Evolutionary conservation across 30 jellyfish, hydroid and myxozoan genomes (phyloP).

Genomic region (Morbakka virulenta): DNA sequence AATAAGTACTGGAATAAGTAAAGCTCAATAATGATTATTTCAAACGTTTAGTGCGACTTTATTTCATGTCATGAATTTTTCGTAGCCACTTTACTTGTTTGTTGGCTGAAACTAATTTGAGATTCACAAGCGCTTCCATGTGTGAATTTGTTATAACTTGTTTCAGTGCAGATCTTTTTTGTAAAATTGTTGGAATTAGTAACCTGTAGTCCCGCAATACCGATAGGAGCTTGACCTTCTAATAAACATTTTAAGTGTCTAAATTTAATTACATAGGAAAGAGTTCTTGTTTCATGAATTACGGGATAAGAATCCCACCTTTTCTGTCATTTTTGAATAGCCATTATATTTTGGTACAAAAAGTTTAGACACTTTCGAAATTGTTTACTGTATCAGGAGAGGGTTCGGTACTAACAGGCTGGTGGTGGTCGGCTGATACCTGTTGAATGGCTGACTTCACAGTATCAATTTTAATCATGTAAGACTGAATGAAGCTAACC

Average conservation of each 20-base stretch:
- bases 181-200: conserved; percentile 4
- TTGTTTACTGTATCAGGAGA: no score
- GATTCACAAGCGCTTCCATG: conserved; percentile 21
- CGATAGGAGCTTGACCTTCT: conserved; percentile 37
- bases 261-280: conserved; percentile 12
- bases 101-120: neutral
- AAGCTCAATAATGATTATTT: conserved; percentile 19
- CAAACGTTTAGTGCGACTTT: conserved; percentile 1
- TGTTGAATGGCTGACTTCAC: no score
- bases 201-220: conserved; percentile 4
- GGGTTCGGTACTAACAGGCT: no score
- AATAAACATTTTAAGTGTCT: conserved; percentile 12
- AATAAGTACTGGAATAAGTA: conserved; percentile 16
- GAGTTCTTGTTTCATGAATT: no score
- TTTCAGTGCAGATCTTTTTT: conserved; percentile 16
- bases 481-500: no score
- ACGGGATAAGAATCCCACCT: conserved; percentile 32
- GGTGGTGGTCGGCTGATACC: no score
- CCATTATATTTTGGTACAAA: conserved; percentile 23
- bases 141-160: conserved; percentile 6
- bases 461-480: no score
- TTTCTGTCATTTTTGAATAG: conserved; percentile 39
- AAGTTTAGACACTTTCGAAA: conserved; percentile 16
- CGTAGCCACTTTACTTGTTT: neutral
- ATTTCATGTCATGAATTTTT: conserved; percentile 2